Evolutionary conservation across 2,888 invertebrate species (phyloP).

Genomic region (Oscheius sp.): DNA sequence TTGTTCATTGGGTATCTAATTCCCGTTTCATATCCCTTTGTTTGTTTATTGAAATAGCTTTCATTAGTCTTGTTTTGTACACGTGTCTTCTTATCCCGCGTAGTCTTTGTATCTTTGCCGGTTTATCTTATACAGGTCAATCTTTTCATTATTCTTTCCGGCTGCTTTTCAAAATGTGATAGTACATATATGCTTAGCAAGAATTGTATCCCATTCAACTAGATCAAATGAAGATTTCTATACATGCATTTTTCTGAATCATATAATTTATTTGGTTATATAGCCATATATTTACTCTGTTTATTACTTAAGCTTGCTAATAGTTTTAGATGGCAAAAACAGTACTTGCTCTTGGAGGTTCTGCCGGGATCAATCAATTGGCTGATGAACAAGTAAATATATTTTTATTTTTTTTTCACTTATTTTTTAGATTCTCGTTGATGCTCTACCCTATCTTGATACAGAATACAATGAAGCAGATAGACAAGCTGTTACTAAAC

Average conservation of each 20-base stretch:
- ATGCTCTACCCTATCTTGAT: constrained; percentile 65
- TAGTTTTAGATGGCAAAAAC: not conserved
- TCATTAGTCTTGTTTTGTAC: not conserved
- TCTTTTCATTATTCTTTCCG: not conserved
- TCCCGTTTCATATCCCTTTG: not conserved
- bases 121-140: constrained; percentile 10
- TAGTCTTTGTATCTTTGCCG: constrained; percentile 8
- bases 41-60: not conserved
- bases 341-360: constrained; percentile 6
- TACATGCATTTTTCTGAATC: not conserved
- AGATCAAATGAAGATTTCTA: constrained; percentile 9
- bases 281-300: not conserved
- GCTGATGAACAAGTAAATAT: constrained; percentile 14
- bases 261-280: not conserved
- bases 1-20: not conserved
- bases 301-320: not conserved
- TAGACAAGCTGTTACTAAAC: constrained; percentile 80
- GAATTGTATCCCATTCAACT: not conserved
- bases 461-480: constrained; percentile 62
- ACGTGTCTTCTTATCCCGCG: constrained; percentile 4
- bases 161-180: not conserved
- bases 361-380: constrained; percentile 12
- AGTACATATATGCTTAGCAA: not conserved
- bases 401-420: not conserved
- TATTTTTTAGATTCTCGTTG: constrained; percentile 47